phyloP scores from a whole-genome alignment of 1,140 invertebrate species.

The Patella vulgata region DNA sequence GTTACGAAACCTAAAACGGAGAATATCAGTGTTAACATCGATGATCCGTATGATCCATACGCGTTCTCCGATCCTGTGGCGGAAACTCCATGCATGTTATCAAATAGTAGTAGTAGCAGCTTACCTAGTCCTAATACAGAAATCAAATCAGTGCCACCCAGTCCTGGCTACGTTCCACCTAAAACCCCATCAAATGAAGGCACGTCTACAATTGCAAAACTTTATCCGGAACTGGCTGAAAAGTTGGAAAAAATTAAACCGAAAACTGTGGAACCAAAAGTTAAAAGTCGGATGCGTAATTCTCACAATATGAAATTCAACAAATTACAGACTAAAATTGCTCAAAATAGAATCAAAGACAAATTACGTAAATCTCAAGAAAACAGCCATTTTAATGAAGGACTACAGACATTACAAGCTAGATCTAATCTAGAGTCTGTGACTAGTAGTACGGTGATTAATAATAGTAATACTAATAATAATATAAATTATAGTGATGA shows the following conservation, averaged over 20 bases:
- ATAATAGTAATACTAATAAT: too few relatives aligned
- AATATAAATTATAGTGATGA: too few relatives aligned
- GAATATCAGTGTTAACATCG: conserved; percentile 26
- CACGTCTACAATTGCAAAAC: conserved; percentile 53
- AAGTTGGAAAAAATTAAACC: conserved; percentile 61
- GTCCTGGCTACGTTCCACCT: background rate
- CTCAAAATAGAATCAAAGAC: conserved; percentile 69
- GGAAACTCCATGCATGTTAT: conserved; percentile 19
- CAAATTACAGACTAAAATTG: conserved; percentile 69
- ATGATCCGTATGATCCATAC: conserved; percentile 70
- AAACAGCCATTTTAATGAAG: too few relatives aligned
- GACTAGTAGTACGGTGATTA: too few relatives aligned
- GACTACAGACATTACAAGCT: too few relatives aligned
- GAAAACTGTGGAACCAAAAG: conserved; percentile 41
- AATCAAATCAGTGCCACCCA: conserved; percentile 11
- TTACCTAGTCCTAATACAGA: conserved; percentile 15
- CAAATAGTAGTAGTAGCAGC: conserved; percentile 5
- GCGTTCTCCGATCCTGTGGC: conserved; percentile 72
- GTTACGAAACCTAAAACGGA: conserved; percentile 27
- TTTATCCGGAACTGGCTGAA: conserved; percentile 65
- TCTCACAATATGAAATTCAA: conserved; percentile 67
- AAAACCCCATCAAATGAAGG: conserved; percentile 34
- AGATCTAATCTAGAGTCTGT: too few relatives aligned
- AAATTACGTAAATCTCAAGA: conserved; percentile 62
- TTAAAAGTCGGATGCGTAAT: conserved; percentile 57